Evolutionary conservation across 2,888 invertebrate genomes (phyloP).

Genomic region (Nematopogon swammerdamellus): DNA sequence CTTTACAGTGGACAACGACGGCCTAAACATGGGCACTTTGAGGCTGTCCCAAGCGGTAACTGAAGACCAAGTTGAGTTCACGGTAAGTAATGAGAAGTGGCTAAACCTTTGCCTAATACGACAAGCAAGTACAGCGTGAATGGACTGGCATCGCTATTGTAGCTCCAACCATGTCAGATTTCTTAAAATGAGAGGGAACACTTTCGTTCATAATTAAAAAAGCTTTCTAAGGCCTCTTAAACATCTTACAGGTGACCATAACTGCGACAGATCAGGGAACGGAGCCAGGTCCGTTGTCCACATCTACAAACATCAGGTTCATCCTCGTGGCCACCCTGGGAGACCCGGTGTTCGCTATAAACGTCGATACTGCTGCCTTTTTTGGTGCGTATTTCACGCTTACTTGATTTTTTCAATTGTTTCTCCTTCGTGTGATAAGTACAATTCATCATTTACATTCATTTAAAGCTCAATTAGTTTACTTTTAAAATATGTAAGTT

Average conservation of each 20-base stretch:
- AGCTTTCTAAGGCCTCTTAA: no score
- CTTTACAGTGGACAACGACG: conserved; percentile 30
- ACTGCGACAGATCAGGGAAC: conserved; percentile 47
- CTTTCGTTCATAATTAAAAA: no score
- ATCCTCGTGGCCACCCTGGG: conserved; percentile 45
- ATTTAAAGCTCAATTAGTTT: no score
- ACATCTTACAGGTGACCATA: conserved; percentile 37
- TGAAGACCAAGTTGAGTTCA: conserved; percentile 28
- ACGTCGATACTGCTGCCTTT: conserved; percentile 24
- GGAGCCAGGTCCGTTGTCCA: conserved; percentile 22
- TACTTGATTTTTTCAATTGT: background rate
- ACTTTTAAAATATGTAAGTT: no score
- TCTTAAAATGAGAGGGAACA: no score
- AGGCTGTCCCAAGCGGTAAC: conserved; percentile 22
- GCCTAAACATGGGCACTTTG: conserved; percentile 28
- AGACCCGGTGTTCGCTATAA: conserved; percentile 32
- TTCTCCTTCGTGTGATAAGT: no score
- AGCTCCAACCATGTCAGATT: no score
- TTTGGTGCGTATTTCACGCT: conserved; percentile 23
- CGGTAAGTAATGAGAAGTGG: no score
- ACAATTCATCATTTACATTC: no score
- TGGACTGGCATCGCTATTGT: no score
- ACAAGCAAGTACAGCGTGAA: no score
- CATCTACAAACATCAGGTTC: conserved; percentile 25
- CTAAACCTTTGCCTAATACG: no score